phyloP scores from a whole-genome alignment of 2,888 invertebrate genomes.

The Deilephila porcellus region DNA sequence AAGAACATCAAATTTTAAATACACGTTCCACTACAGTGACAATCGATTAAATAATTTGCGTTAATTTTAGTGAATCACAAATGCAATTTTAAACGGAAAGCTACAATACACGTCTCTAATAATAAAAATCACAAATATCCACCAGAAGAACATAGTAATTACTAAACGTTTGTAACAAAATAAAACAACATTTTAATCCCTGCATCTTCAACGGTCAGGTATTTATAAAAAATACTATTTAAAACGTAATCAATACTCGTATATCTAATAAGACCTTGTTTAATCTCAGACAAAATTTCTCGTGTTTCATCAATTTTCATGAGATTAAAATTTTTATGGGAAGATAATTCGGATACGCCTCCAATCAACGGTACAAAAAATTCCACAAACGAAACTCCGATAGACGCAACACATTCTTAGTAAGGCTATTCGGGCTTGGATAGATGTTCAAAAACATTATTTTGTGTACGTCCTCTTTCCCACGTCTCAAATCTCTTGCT shows the following conservation, averaged over 20 bases:
- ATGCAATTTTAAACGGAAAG: not conserved
- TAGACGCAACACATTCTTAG: constrained; percentile 15
- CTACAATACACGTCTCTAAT: not conserved
- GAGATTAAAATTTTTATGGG: constrained; percentile 37
- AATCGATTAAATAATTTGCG: too few species aligned
- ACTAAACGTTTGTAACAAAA: not conserved
- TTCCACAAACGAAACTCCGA: constrained; percentile 21
- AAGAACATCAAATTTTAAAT: too few species aligned
- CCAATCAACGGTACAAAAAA: constrained; percentile 46
- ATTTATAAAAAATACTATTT: constrained; percentile 10
- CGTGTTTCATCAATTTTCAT: constrained; percentile 38
- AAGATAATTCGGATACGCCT: constrained; percentile 44
- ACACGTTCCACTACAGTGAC: too few species aligned
- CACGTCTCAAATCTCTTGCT: constrained; percentile 11
- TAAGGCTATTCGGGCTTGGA: not conserved
- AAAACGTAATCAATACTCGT: constrained; percentile 27
- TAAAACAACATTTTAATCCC: constrained; percentile 1
- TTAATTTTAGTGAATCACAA: not conserved
- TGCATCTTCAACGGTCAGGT: constrained; percentile 18
- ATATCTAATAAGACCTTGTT: constrained; percentile 28
- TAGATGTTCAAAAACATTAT: not conserved
- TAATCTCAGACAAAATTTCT: constrained; percentile 34
- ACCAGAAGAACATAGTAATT: not conserved
- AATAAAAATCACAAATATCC: not conserved
- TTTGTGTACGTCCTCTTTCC: constrained; percentile 15